These are phyloP conservation scores for Xiphophorus maculatus DNA, from an alignment of 2,113 vertebrate species.

Conservation along the genomic window DNA sequence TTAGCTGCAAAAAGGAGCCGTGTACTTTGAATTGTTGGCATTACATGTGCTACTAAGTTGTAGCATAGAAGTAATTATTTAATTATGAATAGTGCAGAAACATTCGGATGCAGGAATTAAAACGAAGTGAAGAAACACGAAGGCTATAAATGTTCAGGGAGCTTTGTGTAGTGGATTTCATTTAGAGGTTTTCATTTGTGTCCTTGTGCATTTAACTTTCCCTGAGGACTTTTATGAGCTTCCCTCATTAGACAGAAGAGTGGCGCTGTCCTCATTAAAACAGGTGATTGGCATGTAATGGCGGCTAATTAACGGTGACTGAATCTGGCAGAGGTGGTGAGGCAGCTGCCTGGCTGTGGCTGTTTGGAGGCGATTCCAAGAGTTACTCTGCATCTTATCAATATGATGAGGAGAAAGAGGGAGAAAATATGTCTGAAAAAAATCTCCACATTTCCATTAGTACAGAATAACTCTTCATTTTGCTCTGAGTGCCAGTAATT, in stretches of 20 bases:
- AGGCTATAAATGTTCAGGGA: background rate
- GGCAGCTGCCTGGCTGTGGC: conserved; percentile 31
- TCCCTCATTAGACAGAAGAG: conserved; percentile 47
- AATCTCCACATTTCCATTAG: conserved; percentile 40
- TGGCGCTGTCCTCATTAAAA: conserved; percentile 57
- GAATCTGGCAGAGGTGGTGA: conserved; percentile 22
- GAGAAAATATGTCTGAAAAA: conserved; percentile 4
- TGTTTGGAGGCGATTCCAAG: conserved; percentile 24
- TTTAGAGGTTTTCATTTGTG: conserved; percentile 6
- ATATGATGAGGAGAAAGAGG: conserved; percentile 21
- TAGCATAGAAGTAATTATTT: background rate
- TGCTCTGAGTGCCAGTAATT: background rate
- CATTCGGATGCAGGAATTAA: background rate
- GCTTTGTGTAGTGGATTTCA: background rate
- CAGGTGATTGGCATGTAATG: conserved; percentile 41
- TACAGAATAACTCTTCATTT: conserved; percentile 10
- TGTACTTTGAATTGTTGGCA: background rate
- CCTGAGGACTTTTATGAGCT: conserved; percentile 16
- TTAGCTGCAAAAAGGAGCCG: background rate
- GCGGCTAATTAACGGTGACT: conserved; percentile 51
- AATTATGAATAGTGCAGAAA: background rate
- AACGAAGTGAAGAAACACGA: background rate
- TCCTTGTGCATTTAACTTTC: conserved; percentile 20
- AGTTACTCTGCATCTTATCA: conserved; percentile 37
- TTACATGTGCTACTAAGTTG: background rate